These are phyloP conservation scores for Heterocephalus glaber DNA, from an alignment of 2,113 vertebrate species.

Conservation along the genomic window DNA sequence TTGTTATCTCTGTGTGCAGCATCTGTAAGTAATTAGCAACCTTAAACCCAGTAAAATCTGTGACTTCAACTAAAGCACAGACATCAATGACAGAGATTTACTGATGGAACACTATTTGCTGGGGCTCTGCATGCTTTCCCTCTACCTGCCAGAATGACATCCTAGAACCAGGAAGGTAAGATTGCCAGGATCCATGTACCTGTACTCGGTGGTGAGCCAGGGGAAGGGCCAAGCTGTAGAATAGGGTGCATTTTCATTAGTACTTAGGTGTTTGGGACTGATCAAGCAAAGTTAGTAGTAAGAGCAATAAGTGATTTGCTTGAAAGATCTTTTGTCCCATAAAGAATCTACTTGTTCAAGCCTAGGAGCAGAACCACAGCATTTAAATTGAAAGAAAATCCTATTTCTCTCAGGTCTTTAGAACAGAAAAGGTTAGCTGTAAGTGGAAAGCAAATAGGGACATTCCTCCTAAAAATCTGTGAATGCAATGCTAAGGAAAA, in stretches of 20 bases:
- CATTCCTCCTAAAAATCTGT: neutral
- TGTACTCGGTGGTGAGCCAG: neutral
- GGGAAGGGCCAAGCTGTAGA: neutral
- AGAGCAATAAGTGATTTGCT: neutral
- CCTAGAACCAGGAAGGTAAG: neutral
- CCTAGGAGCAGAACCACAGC: neutral
- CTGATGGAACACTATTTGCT: neutral
- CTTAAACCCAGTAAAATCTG: neutral
- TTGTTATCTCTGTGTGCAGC: neutral
- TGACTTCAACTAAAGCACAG: neutral
- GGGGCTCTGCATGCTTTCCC: neutral
- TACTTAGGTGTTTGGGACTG: neutral
- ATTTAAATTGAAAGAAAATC: conserved; percentile 1
- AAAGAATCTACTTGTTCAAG: neutral
- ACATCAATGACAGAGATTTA: neutral
- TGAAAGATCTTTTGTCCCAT: neutral
- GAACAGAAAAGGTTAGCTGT: neutral
- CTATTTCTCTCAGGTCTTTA: neutral
- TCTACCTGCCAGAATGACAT: neutral
- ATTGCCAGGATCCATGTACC: neutral
- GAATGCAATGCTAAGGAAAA: neutral
- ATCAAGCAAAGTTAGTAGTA: neutral
- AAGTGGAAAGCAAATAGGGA: neutral
- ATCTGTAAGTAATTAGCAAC: neutral
- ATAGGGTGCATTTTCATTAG: neutral